Conservation (phyloP, 2,797 vertebrate genomes). For the Halcyon chelicuti region DNA sequence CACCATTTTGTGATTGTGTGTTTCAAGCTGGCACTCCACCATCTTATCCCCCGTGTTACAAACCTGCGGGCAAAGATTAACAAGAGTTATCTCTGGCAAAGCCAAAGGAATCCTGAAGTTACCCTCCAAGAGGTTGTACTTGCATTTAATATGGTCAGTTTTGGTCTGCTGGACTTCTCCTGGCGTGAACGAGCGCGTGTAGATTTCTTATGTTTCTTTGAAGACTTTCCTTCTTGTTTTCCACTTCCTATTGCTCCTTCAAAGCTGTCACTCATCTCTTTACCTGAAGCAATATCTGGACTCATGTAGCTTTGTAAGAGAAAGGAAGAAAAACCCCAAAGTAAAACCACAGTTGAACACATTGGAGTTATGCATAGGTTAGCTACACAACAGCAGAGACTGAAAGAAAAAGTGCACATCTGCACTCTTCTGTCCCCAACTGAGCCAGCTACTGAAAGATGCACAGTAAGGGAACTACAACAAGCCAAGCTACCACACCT, state of each 20-base stretch:
- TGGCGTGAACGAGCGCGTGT: conserved; percentile 90
- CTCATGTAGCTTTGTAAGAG: conserved; percentile 78
- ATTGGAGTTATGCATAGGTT: fast-evolving
- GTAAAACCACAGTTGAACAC: neutral
- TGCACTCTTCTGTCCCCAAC: neutral
- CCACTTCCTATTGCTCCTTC: conserved; percentile 86
- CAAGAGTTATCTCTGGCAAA: neutral
- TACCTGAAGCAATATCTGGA: conserved; percentile 91
- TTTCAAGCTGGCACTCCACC: conserved; percentile 98
- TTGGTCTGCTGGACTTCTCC: conserved; percentile 90
- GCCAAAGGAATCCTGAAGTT: neutral
- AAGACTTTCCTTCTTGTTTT: conserved; percentile 86
- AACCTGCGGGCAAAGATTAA: conserved; percentile 80
- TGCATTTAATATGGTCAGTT: conserved; percentile 95
- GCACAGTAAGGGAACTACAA: neutral
- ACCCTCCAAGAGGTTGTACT: conserved; percentile 58
- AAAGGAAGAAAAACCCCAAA: neutral
- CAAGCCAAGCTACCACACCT: neutral
- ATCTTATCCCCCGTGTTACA: conserved; percentile 98
- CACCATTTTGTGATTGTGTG: conserved; percentile 99
- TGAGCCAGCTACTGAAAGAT: neutral
- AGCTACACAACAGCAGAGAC: neutral
- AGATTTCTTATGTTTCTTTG: conserved; percentile 91
- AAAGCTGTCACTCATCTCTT: conserved; percentile 93
- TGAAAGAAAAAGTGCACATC: neutral